Evolutionary conservation across 2,797 vertebrate species (phyloP), one percentile per base, ranked within the genome.

Genomic region (Lagorchestes hirsutus): DNA sequence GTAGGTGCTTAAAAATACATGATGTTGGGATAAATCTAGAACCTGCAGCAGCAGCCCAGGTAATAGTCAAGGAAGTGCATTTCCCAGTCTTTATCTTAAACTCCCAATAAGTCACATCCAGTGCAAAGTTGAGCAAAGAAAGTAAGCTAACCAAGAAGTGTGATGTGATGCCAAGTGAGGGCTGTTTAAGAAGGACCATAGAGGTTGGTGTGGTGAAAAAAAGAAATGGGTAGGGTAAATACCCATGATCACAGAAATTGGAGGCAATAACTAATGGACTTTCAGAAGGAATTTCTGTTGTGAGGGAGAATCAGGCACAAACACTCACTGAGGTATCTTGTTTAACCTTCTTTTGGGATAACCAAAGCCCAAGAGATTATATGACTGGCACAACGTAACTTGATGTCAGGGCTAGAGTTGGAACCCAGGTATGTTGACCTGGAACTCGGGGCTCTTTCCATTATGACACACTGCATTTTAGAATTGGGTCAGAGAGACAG

Each of bases 81-180:
- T 91, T 90, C 40, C 74, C 52, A 91, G 18, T 1, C 46, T 95
- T 94, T 87, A 91, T 74, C 90, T 50, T 55, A 96, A 27, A 95
- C 91, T 29, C 34, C 5, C 67, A 93, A 91, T 31, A 97, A 93
- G 62, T 91, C 12, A 50, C 58, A 91, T 54, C 54, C 92, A 92
- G 52, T 0, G 50, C 92, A 56, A 95, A 31, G 40, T 5, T 46
- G 18, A 92, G 40, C 22, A 92, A 14, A 95, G 29, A n/a, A n/a
- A n/a, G 29, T n/a, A 82, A 82, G 5, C 27, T 93, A 28, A 13
- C 12, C 18, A 96, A 95, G 50, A 4, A 46, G 31, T 55, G 9
- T 62, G 94, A 95, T 56, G 24, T 55, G 95, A 94, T 50, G 34
- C 57, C 59, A 2, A 57, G 55, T 90, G n/a, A 95, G 52, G 10